Conservation (phyloP, 2,113 vertebrate genomes). For the Paradoxurus hermaphroditus region DNA sequence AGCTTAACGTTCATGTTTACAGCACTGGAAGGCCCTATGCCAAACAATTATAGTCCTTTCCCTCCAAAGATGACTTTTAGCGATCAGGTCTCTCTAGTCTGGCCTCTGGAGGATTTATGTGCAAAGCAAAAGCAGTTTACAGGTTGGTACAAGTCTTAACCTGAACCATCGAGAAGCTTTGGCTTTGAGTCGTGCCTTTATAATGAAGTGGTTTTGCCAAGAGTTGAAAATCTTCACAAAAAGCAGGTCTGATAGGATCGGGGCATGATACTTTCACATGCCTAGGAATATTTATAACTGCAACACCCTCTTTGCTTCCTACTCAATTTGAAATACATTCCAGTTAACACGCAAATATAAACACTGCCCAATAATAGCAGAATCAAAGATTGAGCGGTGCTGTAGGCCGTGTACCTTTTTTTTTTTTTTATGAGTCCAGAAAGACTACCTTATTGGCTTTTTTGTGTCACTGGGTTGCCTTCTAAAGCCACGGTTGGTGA, state of each 20-base stretch:
- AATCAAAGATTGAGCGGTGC: background rate
- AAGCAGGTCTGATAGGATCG: background rate
- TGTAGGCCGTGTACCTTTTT: fast-evolving
- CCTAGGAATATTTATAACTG: background rate
- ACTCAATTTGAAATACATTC: background rate
- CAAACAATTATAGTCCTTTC: background rate
- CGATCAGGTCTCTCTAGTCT: background rate
- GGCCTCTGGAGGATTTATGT: background rate
- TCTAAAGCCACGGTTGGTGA: background rate
- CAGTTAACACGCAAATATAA: background rate
- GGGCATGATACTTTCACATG: background rate
- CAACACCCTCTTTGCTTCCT: background rate
- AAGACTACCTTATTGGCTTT: background rate
- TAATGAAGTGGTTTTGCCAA: background rate
- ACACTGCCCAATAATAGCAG: background rate
- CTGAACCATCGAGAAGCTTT: background rate
- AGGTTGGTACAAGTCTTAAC: background rate
- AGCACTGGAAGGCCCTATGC: background rate
- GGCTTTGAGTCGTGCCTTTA: background rate
- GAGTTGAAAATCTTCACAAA: background rate
- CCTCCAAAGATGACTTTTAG: background rate
- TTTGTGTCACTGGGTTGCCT: background rate
- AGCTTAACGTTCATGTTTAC: background rate
- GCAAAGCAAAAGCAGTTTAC: background rate
- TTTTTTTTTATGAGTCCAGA: background rate